Percentiles rank a stretch among this genome's conserved stretches.
Conservation (phyloP, 2,797 vertebrate species). For the Alfaro cultratus region DNA sequence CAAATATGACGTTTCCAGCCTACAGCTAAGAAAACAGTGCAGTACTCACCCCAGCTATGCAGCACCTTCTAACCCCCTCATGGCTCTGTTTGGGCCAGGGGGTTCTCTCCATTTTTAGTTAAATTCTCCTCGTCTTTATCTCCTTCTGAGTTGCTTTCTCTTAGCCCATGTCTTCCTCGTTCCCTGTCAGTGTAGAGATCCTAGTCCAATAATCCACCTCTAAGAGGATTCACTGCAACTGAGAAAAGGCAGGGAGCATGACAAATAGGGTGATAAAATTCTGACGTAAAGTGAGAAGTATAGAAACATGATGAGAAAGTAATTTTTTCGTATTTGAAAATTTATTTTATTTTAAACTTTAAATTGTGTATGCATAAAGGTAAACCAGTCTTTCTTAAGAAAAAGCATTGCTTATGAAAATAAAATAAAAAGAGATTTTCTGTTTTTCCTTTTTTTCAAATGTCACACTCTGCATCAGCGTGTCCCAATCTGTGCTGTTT, state of each 20-base stretch:
- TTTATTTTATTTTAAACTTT: neutral
- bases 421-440: neutral
- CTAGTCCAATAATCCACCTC: conserved; percentile 79
- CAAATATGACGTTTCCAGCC: neutral
- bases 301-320: neutral
- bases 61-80: conserved; percentile 46
- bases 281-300: conserved; percentile 14
- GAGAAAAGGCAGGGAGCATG: conserved; percentile 42
- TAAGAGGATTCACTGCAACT: conserved; percentile 80
- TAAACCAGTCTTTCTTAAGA: neutral
- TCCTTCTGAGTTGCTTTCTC: conserved; percentile 22
- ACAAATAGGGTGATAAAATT: conserved; percentile 32
- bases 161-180: conserved; percentile 22
- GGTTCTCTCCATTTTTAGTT: conserved; percentile 61
- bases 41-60: conserved; percentile 59
- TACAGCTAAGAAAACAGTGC: neutral
- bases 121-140: conserved; percentile 19
- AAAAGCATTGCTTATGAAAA: neutral
- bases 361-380: neutral
- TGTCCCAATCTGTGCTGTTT: neutral
- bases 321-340: neutral
- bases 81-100: conserved; percentile 46
- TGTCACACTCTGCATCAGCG: neutral
- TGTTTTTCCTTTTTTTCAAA: neutral
- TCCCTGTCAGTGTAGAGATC: conserved; percentile 59